Percentiles rank a stretch among this genome's conserved stretches.
Conservation (phyloP, 2,888 invertebrate species). For the Microctonus aethiopoides region DNA sequence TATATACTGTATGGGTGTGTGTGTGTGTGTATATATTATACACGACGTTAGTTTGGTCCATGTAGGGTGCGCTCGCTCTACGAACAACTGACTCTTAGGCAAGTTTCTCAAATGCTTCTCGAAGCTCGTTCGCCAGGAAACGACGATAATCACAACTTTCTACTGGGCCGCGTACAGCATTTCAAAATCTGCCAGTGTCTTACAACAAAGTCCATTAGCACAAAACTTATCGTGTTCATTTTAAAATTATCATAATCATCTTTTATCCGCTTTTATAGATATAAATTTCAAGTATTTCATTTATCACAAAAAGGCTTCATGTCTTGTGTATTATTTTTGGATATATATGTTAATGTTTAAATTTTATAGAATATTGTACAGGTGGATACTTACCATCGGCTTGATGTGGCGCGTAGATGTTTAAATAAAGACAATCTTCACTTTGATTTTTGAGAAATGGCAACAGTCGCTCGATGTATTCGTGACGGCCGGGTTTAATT, state of each 20-base stretch:
- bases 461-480: constrained; percentile 78
- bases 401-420: constrained; percentile 86
- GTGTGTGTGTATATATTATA: neutral
- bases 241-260: constrained; percentile 25
- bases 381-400: constrained; percentile 74
- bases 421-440: constrained; percentile 92
- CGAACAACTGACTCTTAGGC: constrained; percentile 3
- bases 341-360: neutral
- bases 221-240: constrained; percentile 34
- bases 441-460: constrained; percentile 78
- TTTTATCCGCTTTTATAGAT: neutral
- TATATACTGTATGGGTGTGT: neutral
- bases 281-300: neutral
- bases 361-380: neutral
- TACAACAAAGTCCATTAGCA: constrained; percentile 26
- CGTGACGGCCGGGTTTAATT: constrained; percentile 75
- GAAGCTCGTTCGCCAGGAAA: constrained; percentile 33
- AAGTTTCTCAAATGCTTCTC: constrained; percentile 32
- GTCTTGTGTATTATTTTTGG: neutral
- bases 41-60: neutral
- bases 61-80: neutral
- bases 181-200: neutral
- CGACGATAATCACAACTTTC: constrained; percentile 34
- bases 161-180: neutral
- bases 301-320: too few species aligned